Evolutionary conservation across 30 jellyfish, hydroid and myxozoan species (phyloP).

Genomic region (Hydractinia echinata): DNA sequence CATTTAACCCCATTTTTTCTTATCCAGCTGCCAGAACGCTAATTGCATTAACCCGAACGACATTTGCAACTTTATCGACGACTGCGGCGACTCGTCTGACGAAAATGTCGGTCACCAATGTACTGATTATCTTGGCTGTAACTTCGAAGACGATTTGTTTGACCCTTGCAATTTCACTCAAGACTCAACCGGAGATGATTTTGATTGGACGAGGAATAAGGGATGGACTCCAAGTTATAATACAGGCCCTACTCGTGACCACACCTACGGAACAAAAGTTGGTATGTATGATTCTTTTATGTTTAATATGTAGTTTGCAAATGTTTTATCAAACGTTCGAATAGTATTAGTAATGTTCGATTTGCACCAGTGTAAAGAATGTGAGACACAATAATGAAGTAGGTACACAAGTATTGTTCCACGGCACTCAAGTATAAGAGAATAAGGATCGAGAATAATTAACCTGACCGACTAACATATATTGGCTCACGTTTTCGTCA

Average conservation of each 20-base stretch:
- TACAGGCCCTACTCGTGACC: slow-evolving; percentile 98
- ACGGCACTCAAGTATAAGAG: no score
- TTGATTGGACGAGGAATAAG: slow-evolving; percentile 75
- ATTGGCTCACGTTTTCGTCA: no score
- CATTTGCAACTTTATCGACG: slow-evolving; percentile 84
- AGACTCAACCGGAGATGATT: slow-evolving; percentile 70
- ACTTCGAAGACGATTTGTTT: slow-evolving; percentile 44
- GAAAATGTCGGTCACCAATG: slow-evolving; percentile 50
- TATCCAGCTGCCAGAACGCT: slow-evolving; percentile 70
- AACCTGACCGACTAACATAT: no score
- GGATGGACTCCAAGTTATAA: slow-evolving; percentile 82
- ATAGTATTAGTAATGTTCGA: no score
- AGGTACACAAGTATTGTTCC: no score
- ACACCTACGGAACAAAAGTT: slow-evolving; percentile 75
- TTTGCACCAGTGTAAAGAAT: no score
- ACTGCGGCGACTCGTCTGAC: slow-evolving; percentile 96
- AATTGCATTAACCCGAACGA: slow-evolving; percentile 68
- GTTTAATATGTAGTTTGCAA: no score
- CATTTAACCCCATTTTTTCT: background rate
- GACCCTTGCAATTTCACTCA: slow-evolving; percentile 94
- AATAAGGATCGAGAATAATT: no score
- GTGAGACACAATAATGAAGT: no score
- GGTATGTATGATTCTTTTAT: slow-evolving; percentile 34
- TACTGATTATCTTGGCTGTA: slow-evolving; percentile 81
- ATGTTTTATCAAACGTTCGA: no score